A percentile compares a stretch with the other conserved stretches of the same genome.
Conservation (phyloP, 2,797 vertebrate genomes). For the Sebastes cheni region DNA sequence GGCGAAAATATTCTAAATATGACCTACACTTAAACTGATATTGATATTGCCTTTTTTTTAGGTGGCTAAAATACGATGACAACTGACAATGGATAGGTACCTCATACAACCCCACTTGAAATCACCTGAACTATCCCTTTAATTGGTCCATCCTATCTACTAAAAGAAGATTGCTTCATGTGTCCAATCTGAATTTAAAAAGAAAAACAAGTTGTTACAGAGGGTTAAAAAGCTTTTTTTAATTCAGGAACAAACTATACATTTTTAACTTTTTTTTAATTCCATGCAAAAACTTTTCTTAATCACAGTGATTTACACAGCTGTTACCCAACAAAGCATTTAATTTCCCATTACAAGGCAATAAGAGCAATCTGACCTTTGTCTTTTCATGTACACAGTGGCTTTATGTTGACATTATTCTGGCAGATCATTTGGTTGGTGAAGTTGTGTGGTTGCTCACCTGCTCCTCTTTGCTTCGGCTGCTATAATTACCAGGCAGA, state of each 20-base stretch:
- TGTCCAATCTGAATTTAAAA: not conserved
- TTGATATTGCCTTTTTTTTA: too few species aligned
- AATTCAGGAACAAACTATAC: not conserved
- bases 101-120: too few species aligned
- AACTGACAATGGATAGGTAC: too few species aligned
- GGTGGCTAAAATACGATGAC: too few species aligned
- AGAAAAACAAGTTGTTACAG: not conserved
- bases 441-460: not conserved
- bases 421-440: not conserved
- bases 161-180: constrained; percentile 3
- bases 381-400: not conserved
- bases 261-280: not conserved
- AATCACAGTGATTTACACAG: constrained; percentile 29
- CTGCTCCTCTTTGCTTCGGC: not conserved
- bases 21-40: too few species aligned
- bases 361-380: constrained; percentile 7
- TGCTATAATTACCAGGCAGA: not conserved
- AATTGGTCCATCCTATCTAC: constrained; percentile 8
- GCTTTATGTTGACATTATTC: not conserved
- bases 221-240: not conserved
- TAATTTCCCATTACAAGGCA: constrained; percentile 1
- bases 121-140: too few species aligned
- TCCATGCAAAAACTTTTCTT: not conserved
- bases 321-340: constrained; percentile 23
- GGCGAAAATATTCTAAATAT: too few species aligned